Base-by-base conservation (phyloP, 2,888 invertebrate genomes). In the Pandemis corylana region DNA sequence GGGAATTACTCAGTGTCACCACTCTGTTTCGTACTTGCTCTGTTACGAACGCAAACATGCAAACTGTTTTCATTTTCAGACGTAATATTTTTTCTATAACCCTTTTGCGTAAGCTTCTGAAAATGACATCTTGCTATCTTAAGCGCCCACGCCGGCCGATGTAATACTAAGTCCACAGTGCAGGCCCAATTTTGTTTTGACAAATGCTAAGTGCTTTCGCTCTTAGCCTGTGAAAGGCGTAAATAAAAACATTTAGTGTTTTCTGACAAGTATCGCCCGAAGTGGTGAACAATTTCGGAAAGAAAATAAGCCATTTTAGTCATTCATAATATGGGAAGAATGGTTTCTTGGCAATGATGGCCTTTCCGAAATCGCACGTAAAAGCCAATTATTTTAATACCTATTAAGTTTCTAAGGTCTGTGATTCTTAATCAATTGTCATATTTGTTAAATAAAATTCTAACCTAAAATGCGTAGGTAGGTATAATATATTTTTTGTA, bases 91-190 rank as follows among this genome's bases (percentile, higher is more conserved):
- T 59, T 59, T 59, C 59, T 10, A 28, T 59, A 5, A 28, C 20
- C 59, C 59, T 28, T 59, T 53, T 59, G 28, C 59, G 59, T 28
- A 59, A 59, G 28, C 28, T 59, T 1, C 59, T 59, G 59, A 59
- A 59, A 28, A 28, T 59, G 59, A 59, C 59, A 59, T 28, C 28
- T 28, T 59, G 59, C 28, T 59, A 59, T 59, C 59, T 59, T 12
- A 20, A 59, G 5, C 59, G 28, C 59, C 59, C 59, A 59, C 59
- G 28, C 59, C 0, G 12, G 12, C 10, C 10, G 20, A 56, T 5
- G 9, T 28, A 28, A 28, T 12, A 36, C 28, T 59, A 59, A 28
- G 28, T 59, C 28, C 59, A n/a, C 12, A 28, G 28, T 9, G 12
- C 28, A 59, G 20, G 28, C 20, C 20, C 4, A 28, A 9, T 12